phyloP scores from a whole-genome alignment of 2,888 invertebrate species.

The Pyrocoelia pectoralis region DNA sequence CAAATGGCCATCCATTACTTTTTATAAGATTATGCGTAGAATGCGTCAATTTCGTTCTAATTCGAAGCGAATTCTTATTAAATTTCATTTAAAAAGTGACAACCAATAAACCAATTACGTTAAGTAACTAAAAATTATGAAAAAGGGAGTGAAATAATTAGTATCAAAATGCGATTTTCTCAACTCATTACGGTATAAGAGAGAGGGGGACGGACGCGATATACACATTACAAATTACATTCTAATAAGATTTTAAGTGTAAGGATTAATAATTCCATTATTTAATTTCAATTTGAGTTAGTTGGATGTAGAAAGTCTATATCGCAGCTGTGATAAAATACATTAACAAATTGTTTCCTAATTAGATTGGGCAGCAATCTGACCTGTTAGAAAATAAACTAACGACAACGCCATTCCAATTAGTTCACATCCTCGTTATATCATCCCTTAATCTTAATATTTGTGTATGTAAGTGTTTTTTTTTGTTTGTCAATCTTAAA shows the following conservation, averaged over 20 bases:
- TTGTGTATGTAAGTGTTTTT: constrained; percentile 10
- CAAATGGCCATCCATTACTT: too few species aligned
- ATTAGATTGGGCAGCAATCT: constrained; percentile 62
- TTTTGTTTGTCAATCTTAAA: not conserved
- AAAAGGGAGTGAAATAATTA: not conserved
- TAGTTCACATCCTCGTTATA: constrained; percentile 50
- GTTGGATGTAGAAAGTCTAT: constrained; percentile 48
- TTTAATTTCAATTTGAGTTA: constrained; percentile 50
- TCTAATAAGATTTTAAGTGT: constrained; percentile 47
- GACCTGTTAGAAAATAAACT: constrained; percentile 57
- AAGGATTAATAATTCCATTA: constrained; percentile 55
- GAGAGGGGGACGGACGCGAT: not conserved
- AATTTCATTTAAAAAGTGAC: not conserved
- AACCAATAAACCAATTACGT: not conserved
- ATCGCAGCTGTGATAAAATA: constrained; percentile 59
- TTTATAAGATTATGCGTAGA: too few species aligned
- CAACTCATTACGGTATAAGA: not conserved
- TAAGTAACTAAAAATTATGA: not conserved
- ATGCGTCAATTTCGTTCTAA: too few species aligned
- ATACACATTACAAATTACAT: constrained; percentile 47
- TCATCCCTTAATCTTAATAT: constrained; percentile 35
- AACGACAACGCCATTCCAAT: constrained; percentile 55
- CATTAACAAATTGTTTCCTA: constrained; percentile 63
- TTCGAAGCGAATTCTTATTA: not conserved
- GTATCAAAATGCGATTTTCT: constrained; percentile 9